Evolutionary conservation across 2,888 invertebrate species (phyloP).

Genomic region (Caenorhabditis plicata): DNA sequence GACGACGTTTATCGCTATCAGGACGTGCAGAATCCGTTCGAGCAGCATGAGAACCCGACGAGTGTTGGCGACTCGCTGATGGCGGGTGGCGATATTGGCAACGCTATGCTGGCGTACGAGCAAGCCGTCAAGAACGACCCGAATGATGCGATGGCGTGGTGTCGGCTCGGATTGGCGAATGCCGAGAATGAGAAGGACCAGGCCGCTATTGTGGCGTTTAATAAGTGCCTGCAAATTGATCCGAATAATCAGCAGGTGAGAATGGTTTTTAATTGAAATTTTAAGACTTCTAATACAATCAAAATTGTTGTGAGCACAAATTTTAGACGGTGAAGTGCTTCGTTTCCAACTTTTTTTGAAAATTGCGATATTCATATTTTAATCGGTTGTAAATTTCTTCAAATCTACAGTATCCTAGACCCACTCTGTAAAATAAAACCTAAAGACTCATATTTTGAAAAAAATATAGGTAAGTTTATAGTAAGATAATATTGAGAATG

Average conservation of each 20-base stretch:
- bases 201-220: conserved; percentile 85
- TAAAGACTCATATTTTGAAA: no score
- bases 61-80: conserved; percentile 66
- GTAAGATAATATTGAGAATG: no score
- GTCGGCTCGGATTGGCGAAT: conserved; percentile 79
- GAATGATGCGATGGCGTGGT: conserved; percentile 73
- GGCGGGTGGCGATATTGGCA: conserved; percentile 83
- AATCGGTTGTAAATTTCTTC: no score
- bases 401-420: no score
- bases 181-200: conserved; percentile 98
- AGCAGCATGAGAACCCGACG: conserved; percentile 29
- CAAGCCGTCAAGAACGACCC: conserved; percentile 75
- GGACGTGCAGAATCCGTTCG: conserved; percentile 42
- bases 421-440: no score
- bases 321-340: no score
- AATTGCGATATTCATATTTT: no score
- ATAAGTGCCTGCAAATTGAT: conserved; percentile 70
- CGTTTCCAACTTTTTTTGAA: no score
- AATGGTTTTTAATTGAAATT: no score
- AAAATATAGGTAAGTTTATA: no score
- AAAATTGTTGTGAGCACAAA: no score
- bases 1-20: conserved; percentile 6
- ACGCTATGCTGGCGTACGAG: conserved; percentile 93
- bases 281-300: no score
- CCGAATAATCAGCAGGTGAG: conserved; percentile 50